Conservation (phyloP, 2,113 vertebrate species). For the Pangasianodon gigas region DNA sequence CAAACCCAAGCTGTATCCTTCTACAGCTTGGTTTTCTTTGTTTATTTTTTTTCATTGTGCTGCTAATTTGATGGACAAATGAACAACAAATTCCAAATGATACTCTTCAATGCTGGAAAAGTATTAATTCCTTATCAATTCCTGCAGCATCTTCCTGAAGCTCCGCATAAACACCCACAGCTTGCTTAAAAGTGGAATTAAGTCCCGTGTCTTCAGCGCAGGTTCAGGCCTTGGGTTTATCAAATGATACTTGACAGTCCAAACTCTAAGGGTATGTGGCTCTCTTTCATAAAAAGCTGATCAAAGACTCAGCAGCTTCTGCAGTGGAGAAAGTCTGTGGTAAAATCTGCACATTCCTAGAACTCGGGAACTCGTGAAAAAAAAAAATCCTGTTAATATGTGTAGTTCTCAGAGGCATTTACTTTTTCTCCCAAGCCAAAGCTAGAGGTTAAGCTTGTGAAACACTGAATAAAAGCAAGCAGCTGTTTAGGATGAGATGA, state of each 20-base stretch:
- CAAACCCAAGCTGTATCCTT: not conserved
- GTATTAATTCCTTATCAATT: not conserved
- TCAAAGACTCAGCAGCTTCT: not conserved
- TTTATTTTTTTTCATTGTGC: not conserved
- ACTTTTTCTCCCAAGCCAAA: not conserved
- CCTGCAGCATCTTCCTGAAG: not conserved
- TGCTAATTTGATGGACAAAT: not conserved
- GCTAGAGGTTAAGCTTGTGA: not conserved
- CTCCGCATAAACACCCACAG: not conserved
- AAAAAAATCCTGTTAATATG: not conserved
- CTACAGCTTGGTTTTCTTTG: not conserved
- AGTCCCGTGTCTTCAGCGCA: not conserved
- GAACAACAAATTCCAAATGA: not conserved
- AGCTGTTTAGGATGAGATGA: not conserved
- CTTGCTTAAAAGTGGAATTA: not conserved
- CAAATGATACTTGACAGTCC: not conserved
- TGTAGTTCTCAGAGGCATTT: not conserved
- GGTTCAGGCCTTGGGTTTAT: not conserved
- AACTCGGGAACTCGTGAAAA: not conserved
- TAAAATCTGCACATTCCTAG: not conserved
- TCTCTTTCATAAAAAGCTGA: not conserved
- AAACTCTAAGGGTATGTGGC: not conserved
- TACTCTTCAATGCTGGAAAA: not conserved
- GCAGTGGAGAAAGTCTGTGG: not conserved
- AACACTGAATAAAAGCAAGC: not conserved